Evolutionary conservation across 2,113 vertebrate genomes (phyloP).

Genomic region (Nesospiza acunhae): DNA sequence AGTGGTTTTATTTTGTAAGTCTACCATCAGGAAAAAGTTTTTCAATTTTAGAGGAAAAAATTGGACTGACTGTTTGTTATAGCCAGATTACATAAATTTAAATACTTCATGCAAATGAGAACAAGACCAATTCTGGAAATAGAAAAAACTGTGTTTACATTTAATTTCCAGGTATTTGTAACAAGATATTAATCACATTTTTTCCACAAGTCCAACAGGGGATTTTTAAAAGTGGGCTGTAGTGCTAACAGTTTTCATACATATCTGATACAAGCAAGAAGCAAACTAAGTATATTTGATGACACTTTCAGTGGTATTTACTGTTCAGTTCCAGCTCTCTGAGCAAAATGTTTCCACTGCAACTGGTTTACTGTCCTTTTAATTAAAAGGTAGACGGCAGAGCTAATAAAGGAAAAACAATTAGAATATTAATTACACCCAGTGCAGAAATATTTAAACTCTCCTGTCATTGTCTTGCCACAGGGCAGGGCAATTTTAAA

Average conservation of each 20-base stretch:
- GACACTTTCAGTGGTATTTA: background rate
- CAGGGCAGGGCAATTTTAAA: background rate
- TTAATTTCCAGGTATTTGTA: background rate
- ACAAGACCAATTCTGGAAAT: background rate
- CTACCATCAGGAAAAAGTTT: background rate
- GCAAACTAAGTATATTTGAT: background rate
- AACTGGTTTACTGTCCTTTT: background rate
- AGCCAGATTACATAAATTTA: background rate
- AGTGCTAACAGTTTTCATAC: background rate
- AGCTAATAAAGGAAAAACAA: slow-evolving; percentile 21
- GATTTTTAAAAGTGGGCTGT: background rate
- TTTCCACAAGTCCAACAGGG: background rate
- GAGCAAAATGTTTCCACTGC: background rate
- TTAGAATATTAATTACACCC: slow-evolving; percentile 20
- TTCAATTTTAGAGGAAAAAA: background rate
- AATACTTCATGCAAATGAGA: background rate
- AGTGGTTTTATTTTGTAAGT: background rate
- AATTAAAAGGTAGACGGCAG: background rate
- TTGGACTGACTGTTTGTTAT: background rate
- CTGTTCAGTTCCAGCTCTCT: background rate
- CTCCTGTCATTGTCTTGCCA: background rate
- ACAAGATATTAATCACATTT: background rate
- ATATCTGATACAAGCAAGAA: background rate
- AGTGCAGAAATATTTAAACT: background rate
- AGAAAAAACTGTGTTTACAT: background rate